Percentiles rank a stretch among this genome's conserved stretches.
Evolutionary conservation across 2,113 vertebrate species (phyloP).

Genomic region (Bubo blakistoni): DNA sequence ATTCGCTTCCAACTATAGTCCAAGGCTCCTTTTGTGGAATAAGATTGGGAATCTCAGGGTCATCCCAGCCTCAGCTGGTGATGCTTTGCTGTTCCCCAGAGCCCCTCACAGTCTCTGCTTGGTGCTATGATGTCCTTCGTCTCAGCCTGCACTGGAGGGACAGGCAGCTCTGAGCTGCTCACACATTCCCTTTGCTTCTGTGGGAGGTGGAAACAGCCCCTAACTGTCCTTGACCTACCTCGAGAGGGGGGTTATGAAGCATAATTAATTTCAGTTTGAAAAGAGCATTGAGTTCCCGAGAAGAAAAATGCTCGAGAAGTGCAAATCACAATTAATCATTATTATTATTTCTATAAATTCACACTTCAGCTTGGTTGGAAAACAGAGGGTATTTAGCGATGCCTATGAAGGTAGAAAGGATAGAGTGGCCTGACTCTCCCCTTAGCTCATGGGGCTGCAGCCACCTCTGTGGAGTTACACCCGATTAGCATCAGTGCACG

Average conservation of each 20-base stretch:
- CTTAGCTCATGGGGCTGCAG: background rate
- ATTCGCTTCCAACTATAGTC: background rate
- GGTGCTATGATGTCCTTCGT: background rate
- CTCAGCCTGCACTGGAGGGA: background rate
- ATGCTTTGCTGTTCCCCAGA: background rate
- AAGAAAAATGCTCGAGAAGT: background rate
- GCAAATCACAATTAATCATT: conserved; percentile 47
- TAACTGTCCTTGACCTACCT: conserved; percentile 46
- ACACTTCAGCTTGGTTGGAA: background rate
- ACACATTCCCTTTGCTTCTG: background rate
- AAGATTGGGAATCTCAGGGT: background rate
- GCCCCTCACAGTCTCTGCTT: background rate
- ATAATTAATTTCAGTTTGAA: conserved; percentile 32
- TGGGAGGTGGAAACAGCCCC: background rate
- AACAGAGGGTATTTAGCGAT: background rate
- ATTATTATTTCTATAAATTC: conserved; percentile 40
- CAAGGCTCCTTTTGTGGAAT: background rate
- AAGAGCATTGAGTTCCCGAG: background rate
- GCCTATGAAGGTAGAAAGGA: background rate
- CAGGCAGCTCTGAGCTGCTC: background rate
- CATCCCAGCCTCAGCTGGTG: background rate
- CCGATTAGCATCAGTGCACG: background rate
- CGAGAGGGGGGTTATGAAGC: background rate
- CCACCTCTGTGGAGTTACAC: background rate
- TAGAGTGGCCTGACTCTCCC: background rate